phyloP scores from a whole-genome alignment of 2,113 vertebrate genomes.

The Heptranchias perlo region DNA sequence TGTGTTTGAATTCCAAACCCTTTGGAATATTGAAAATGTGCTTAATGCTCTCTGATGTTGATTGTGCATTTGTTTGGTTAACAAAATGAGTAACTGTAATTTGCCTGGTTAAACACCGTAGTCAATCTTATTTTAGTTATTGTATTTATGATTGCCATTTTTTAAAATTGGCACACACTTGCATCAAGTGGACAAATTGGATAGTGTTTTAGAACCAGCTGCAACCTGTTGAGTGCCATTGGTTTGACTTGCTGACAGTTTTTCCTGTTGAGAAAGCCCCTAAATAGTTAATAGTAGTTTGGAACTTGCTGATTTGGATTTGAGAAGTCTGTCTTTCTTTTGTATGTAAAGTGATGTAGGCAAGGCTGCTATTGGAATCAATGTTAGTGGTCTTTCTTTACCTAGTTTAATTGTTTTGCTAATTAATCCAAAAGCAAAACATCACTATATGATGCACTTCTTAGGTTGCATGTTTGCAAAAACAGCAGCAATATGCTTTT shows the following conservation, averaged over 20 bases:
- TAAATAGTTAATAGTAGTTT: neutral
- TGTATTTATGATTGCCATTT: neutral
- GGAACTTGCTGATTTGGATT: neutral
- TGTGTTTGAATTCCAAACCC: neutral
- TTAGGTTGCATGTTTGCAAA: neutral
- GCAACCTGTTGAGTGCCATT: neutral
- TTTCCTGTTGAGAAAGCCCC: neutral
- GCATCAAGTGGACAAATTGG: neutral
- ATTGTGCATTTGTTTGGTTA: neutral
- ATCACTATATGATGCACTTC: neutral
- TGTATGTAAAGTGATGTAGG: too few species aligned
- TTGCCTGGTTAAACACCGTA: neutral
- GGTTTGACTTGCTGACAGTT: neutral
- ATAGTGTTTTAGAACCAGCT: neutral
- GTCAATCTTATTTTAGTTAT: neutral
- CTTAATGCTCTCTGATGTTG: neutral
- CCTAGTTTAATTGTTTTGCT: neutral
- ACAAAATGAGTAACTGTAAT: neutral
- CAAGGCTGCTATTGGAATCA: too few species aligned
- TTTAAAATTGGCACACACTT: neutral
- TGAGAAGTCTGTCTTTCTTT: neutral
- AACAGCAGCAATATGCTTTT: neutral
- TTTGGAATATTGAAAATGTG: neutral
- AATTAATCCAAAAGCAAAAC: neutral
- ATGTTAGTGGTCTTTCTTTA: too few species aligned